Base-by-base conservation (phyloP, 2,113 vertebrate genomes). In the Ceyx margarethae region DNA sequence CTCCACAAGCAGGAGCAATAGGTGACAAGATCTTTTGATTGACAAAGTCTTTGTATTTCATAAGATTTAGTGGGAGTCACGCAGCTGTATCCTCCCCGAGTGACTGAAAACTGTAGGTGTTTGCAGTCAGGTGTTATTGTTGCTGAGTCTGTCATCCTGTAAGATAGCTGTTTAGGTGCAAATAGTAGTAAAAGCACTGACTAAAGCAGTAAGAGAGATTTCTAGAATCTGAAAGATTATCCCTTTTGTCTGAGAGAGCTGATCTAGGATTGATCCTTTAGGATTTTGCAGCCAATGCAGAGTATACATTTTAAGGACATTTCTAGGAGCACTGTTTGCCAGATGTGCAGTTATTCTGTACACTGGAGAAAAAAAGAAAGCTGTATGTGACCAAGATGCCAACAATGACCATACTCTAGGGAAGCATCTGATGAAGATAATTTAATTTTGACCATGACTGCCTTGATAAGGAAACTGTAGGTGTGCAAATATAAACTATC, bases 161-260 rank as follows among this genome's bases (percentile, higher is more conserved):
- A 45, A 80, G 78, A 62, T 8, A 69, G 74, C 42, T 86, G 74
- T 67, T 94, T 57, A 94, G 78, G 84, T 91, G 81, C 64, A 92
- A 91, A 71, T 7, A 89, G 87, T 89, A 94, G 87, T 92, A 92
- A 93, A 85, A 89, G 37, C 67, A 79, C 40, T 88, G 58, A 78
- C 33, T 83, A 61, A 92, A 91, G 65, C 56, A 88, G 53, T 29
- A 64, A 22, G 1, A 91, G 89, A 94, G 68, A 72, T 46, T 90
- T 91, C 92, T 81, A 75, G 76, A 91, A 90, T 72, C 21, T 91
- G 77, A 57, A 90, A 87, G 7, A 87, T 87, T 35, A 67, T 85
- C 14, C 15, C 21, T 35, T 81, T 84, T 73, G 54, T 77, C 37
- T 69, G 67, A 69, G 57, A 77, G 28, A 17, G 23, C 17, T 57